Evolutionary conservation across 92 coral and sea anemone genomes (phyloP).

Genomic region (Phenganax marumi): DNA sequence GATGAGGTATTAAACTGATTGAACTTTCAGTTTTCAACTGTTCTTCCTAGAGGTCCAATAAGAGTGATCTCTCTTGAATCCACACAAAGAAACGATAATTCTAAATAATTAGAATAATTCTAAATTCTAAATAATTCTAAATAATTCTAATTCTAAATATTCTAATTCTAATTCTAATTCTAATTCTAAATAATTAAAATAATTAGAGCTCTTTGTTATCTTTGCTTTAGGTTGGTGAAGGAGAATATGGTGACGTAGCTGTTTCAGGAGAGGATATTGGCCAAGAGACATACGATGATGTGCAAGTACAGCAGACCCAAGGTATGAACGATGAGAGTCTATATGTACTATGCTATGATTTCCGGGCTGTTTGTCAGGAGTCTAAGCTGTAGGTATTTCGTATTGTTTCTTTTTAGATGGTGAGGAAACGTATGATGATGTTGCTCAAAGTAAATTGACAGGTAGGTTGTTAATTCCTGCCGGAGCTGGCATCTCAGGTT

Average conservation of each 20-base stretch:
- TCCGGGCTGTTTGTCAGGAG: too few species aligned
- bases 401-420: background rate
- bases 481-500: background rate
- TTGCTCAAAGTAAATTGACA: background rate
- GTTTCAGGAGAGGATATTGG: background rate
- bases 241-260: conserved; percentile 15
- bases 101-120: background rate
- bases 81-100: background rate
- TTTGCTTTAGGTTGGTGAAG: conserved; percentile 5
- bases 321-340: too few species aligned
- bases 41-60: background rate
- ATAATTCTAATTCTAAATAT: too few species aligned
- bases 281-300: background rate
- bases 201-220: too few species aligned
- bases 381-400: too few species aligned
- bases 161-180: too few species aligned
- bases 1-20: background rate
- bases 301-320: too few species aligned
- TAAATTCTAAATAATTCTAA: too few species aligned
- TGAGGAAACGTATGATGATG: conserved; percentile 37
- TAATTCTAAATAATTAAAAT: background rate
- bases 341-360: too few species aligned
- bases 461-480: background rate
- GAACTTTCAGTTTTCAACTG: background rate
- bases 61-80: background rate